Conservation (phyloP, 2,888 invertebrate species). For the Mimachlamys varia region DNA sequence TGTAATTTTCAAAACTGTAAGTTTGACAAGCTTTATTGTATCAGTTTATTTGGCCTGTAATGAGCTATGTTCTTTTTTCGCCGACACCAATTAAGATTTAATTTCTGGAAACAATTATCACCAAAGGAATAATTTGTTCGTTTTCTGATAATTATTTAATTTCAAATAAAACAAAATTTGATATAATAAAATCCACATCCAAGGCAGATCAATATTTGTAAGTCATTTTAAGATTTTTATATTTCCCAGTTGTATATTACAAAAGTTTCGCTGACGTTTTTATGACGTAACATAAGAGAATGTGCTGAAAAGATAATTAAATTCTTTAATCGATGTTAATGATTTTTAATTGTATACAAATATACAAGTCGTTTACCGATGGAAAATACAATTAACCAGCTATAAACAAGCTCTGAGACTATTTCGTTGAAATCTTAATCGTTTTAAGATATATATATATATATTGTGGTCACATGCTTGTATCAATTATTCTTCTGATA, state of each 20-base stretch:
- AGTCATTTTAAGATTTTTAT: background rate
- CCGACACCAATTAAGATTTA: background rate
- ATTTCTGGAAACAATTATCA: background rate
- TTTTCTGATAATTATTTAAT: background rate
- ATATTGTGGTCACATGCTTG: background rate
- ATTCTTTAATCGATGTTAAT: background rate
- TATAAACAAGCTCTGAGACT: background rate
- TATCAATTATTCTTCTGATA: background rate
- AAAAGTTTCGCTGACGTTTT: background rate
- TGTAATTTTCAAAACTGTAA: background rate
- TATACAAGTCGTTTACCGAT: background rate
- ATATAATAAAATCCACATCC: background rate
- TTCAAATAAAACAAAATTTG: background rate
- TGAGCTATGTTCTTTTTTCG: background rate
- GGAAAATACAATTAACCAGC: background rate
- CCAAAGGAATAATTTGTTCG: background rate
- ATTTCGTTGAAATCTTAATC: background rate
- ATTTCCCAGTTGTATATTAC: background rate
- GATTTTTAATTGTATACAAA: background rate
- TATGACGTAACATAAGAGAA: background rate
- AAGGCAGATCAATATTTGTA: background rate
- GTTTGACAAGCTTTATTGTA: no score
- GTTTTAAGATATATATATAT: background rate
- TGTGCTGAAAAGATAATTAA: background rate
- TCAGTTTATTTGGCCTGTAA: no score